Evolutionary conservation across 2,888 invertebrate species (phyloP).

Genomic region (Pseudeuparius sepicola): DNA sequence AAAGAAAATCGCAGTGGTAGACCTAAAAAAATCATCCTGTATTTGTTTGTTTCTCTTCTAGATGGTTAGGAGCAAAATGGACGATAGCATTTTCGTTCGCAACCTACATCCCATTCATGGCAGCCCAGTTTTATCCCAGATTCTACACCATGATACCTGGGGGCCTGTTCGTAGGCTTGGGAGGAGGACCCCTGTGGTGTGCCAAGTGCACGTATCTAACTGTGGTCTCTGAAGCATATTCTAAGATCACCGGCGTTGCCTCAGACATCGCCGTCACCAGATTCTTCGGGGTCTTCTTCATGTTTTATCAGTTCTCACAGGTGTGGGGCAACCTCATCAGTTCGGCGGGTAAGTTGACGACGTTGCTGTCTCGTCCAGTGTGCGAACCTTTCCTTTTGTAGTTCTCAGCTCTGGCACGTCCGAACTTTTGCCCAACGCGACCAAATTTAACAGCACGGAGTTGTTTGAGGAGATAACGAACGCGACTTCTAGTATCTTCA

Average conservation of each 20-base stretch:
- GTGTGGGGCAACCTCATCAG: conserved; percentile 90
- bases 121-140: conserved; percentile 80
- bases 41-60: conserved; percentile 39
- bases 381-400: no score
- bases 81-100: conserved; percentile 75
- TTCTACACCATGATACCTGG: conserved; percentile 77
- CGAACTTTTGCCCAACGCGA: no score
- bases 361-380: no score
- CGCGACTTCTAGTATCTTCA: no score
- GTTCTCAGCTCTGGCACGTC: no score
- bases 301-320: conserved; percentile 93
- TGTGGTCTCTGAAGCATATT: conserved; percentile 69
- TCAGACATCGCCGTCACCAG: conserved; percentile 75
- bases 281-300: conserved; percentile 93
- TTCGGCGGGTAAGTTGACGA: conserved; percentile 54
- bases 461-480: no score
- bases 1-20: no score
- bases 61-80: conserved; percentile 86
- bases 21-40: no score
- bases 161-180: conserved; percentile 77
- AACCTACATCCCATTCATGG: conserved; percentile 87
- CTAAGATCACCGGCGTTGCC: conserved; percentile 56
- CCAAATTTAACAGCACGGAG: no score
- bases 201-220: conserved; percentile 92
- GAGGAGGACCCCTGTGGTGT: conserved; percentile 91